These are phyloP conservation scores for Cochlearius cochlearius DNA, from an alignment of 2,113 vertebrate species.

Conservation along the genomic window DNA sequence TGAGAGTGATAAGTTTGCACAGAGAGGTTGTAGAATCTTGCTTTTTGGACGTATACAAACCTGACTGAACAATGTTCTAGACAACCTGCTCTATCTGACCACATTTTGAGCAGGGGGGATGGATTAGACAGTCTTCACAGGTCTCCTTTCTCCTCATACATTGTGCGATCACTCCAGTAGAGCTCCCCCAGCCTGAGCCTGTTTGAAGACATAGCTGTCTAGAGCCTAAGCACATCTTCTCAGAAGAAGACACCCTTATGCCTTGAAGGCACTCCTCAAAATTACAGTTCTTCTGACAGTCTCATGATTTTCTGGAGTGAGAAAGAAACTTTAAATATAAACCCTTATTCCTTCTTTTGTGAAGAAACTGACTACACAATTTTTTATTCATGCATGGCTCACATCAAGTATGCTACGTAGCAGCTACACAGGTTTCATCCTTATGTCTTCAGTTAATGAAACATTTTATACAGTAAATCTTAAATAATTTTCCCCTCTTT, in stretches of 20 bases:
- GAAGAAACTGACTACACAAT: background rate
- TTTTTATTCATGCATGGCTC: background rate
- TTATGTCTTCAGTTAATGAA: background rate
- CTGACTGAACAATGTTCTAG: background rate
- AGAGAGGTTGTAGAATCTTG: background rate
- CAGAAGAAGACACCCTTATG: background rate
- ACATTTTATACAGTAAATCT: background rate
- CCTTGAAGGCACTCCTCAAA: background rate
- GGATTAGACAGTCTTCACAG: background rate
- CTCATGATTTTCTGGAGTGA: background rate
- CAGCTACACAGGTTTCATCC: background rate
- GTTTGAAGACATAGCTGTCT: background rate
- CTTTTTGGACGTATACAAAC: background rate
- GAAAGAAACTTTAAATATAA: background rate
- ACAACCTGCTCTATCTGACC: background rate
- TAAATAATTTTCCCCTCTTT: background rate
- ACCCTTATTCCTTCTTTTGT: background rate
- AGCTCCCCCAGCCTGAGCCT: rapidly evolving
- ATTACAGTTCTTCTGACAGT: background rate
- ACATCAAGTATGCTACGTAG: background rate
- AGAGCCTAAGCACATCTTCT: background rate
- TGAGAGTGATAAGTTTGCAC: background rate
- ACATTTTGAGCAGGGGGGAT: background rate
- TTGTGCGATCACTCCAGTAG: background rate
- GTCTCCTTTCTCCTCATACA: background rate